Evolutionary conservation across 2,888 invertebrate genomes (phyloP).

Genomic region (Hylaea fasciaria): DNA sequence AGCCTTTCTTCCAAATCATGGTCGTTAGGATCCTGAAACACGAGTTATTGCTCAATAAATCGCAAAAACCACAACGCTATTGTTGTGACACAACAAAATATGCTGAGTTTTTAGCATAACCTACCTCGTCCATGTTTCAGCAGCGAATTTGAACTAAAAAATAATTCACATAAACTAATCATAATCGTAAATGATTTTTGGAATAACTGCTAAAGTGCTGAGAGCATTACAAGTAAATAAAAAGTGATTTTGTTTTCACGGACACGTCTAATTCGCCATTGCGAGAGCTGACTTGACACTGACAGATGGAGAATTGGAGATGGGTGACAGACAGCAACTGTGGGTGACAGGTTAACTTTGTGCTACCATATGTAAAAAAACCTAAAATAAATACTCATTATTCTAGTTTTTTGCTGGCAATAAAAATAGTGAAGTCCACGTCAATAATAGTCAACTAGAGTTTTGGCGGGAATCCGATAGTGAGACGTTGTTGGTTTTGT

Average conservation of each 20-base stretch:
- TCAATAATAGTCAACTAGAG: no score
- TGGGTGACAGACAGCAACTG: constrained; percentile 52
- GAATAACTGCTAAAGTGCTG: constrained; percentile 68
- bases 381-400: no score
- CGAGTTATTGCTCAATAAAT: constrained; percentile 57
- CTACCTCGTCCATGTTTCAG: constrained; percentile 81
- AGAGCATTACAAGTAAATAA: constrained; percentile 76
- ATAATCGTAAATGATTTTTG: constrained; percentile 75
- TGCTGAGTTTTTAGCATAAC: constrained; percentile 63
- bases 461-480: no score
- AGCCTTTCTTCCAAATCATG: constrained; percentile 79
- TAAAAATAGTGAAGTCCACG: no score
- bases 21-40: constrained; percentile 80
- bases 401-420: no score
- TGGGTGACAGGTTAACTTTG: not conserved
- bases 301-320: no score
- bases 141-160: constrained; percentile 71
- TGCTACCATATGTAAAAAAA: no score
- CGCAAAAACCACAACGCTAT: constrained; percentile 42
- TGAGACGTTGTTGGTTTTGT: no score
- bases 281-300: constrained; percentile 38
- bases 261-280: constrained; percentile 80
- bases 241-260: constrained; percentile 70
- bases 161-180: constrained; percentile 73
- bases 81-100: constrained; percentile 72